Conservation (phyloP, 2,797 vertebrate genomes). For the Liasis olivaceus region DNA sequence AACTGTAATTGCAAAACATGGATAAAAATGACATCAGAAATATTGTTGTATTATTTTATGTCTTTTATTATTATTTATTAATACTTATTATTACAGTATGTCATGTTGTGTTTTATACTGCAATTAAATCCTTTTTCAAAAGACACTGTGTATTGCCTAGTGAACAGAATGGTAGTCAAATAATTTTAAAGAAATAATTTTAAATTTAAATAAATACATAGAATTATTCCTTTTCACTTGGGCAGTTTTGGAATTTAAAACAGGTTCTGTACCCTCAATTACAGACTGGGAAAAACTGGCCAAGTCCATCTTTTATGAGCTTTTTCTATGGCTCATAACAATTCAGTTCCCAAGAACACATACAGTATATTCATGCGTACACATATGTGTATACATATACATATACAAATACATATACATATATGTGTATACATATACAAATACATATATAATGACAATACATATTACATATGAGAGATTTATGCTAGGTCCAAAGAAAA, state of each 20-base stretch:
- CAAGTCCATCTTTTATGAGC: background rate
- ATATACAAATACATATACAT: no score
- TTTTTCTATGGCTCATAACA: background rate
- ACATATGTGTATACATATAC: no score
- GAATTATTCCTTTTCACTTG: background rate
- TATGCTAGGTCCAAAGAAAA: background rate
- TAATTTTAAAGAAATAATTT: background rate
- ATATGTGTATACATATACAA: no score
- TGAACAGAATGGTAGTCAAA: background rate
- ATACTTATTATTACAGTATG: background rate
- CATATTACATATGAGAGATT: background rate
- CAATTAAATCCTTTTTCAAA: background rate
- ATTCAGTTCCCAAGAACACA: no score
- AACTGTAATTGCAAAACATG: background rate
- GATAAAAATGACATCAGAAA: no score
- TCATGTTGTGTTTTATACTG: background rate
- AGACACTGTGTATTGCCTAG: background rate
- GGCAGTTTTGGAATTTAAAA: background rate
- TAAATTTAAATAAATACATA: background rate
- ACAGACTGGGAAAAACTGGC: no score
- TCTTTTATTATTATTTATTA: no score
- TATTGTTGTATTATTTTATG: background rate
- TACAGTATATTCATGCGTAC: background rate
- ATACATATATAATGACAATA: no score
- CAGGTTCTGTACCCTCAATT: background rate